phyloP scores from a whole-genome alignment of 2,888 invertebrate species.

The Nemurella pictetii region DNA sequence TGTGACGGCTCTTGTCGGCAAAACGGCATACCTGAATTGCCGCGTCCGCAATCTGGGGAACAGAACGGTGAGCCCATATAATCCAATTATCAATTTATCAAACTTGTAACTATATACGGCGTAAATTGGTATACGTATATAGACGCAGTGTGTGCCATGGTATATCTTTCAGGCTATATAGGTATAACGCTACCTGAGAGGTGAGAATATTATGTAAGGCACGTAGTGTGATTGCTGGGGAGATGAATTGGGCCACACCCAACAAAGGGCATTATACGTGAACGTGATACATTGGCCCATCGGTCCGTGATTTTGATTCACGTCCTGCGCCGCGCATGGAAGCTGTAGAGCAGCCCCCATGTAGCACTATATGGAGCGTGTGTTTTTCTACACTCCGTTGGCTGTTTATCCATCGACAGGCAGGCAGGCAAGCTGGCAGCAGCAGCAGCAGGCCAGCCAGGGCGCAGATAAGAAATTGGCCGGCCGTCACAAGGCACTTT shows the following conservation, averaged over 20 bases:
- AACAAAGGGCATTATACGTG: neutral
- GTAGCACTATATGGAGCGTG: neutral
- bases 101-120: neutral
- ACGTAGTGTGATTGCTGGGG: neutral
- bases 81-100: slow-evolving; percentile 21
- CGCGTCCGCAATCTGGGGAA: slow-evolving; percentile 76
- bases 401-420: neutral
- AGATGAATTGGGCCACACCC: slow-evolving; percentile 8
- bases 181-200: neutral
- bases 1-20: slow-evolving; percentile 76
- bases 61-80: slow-evolving; percentile 65
- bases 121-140: neutral
- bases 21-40: slow-evolving; percentile 75
- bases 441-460: neutral
- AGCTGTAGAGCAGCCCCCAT: neutral
- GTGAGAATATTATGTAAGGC: neutral
- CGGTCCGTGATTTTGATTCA: neutral
- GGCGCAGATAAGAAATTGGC: neutral
- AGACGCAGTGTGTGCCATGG: neutral
- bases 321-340: neutral
- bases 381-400: neutral
- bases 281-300: neutral
- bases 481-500: neutral
- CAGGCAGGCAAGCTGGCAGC: no score
- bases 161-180: neutral